Evolutionary conservation across 2,113 vertebrate genomes (phyloP).

Genomic region (Megalops atlanticus): DNA sequence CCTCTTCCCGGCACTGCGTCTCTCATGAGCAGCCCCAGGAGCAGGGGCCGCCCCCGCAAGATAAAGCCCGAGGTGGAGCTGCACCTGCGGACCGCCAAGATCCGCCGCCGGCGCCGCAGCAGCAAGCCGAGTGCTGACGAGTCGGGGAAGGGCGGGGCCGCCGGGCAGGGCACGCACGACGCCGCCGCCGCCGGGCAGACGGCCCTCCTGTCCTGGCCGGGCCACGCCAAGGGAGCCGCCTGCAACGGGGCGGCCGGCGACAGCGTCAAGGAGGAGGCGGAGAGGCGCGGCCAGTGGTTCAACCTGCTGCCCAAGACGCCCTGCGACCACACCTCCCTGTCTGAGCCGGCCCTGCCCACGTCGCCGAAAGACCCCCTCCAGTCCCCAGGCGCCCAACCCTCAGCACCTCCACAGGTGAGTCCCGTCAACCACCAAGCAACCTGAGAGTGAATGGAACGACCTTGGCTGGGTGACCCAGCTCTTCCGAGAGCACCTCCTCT

Average conservation of each 20-base stretch:
- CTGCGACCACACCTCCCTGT: conserved; percentile 69
- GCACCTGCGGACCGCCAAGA: conserved; percentile 70
- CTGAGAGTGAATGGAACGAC: too few relatives aligned
- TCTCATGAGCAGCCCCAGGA: conserved; percentile 72
- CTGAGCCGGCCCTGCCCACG: conserved; percentile 44
- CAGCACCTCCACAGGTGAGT: conserved; percentile 59
- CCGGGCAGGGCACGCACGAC: conserved; percentile 60
- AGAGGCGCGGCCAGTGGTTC: conserved; percentile 81
- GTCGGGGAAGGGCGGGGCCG: conserved; percentile 49
- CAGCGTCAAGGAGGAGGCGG: conserved; percentile 67
- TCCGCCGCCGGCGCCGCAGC: conserved; percentile 65
- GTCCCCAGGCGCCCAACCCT: conserved; percentile 39
- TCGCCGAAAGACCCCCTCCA: conserved; percentile 39
- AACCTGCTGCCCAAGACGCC: conserved; percentile 79
- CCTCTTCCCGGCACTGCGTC: conserved; percentile 71
- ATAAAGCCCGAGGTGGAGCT: conserved; percentile 81
- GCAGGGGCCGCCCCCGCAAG: conserved; percentile 84
- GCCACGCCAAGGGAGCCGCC: conserved; percentile 73
- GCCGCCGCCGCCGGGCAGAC: conserved; percentile 82
- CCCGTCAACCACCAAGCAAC: too few relatives aligned
- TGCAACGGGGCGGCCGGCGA: conserved; percentile 62
- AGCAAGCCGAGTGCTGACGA: conserved; percentile 51
- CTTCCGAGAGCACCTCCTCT: too few relatives aligned
- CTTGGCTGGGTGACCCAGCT: too few relatives aligned
- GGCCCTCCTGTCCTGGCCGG: conserved; percentile 84